phyloP scores from a whole-genome alignment of 2,113 vertebrate genomes.

The Mormyrus iriodes region DNA sequence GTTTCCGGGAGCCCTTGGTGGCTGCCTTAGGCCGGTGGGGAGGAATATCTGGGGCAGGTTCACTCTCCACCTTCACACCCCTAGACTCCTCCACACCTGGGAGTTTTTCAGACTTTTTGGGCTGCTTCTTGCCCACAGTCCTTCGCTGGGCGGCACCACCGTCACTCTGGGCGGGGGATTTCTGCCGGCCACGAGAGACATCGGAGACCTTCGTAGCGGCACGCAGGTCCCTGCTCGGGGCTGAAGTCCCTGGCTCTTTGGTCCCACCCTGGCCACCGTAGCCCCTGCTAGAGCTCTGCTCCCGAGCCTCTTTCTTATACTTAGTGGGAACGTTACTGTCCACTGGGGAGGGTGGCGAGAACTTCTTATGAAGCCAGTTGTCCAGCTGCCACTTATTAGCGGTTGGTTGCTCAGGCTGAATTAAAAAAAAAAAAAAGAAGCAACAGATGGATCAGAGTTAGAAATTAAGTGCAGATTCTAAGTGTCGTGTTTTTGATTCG shows the following conservation, averaged over 20 bases:
- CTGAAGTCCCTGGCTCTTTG: conserved; percentile 73
- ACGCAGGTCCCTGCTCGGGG: conserved; percentile 77
- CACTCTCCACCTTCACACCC: conserved; percentile 90
- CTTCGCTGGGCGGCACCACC: conserved; percentile 68
- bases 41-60: conserved; percentile 78
- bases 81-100: conserved; percentile 79
- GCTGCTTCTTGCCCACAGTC: conserved; percentile 88
- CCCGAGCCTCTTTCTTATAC: conserved; percentile 86
- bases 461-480: background rate
- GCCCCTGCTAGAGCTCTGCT: conserved; percentile 66
- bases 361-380: conserved; percentile 95
- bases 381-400: conserved; percentile 97
- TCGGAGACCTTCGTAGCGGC: conserved; percentile 80
- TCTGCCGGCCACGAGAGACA: conserved; percentile 78
- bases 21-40: conserved; percentile 80
- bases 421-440: background rate
- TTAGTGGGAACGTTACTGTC: conserved; percentile 84
- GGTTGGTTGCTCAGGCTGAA: conserved; percentile 83
- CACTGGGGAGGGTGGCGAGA: conserved; percentile 86
- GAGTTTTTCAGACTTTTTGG: conserved; percentile 89
- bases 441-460: background rate
- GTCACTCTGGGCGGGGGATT: conserved; percentile 90
- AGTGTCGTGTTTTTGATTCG: background rate
- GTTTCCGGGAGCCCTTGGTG: conserved; percentile 90
- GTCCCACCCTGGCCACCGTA: conserved; percentile 74